These are phyloP conservation scores for Anolis sagrei DNA, from an alignment of 2,113 vertebrate species.

Conservation along the genomic window DNA sequence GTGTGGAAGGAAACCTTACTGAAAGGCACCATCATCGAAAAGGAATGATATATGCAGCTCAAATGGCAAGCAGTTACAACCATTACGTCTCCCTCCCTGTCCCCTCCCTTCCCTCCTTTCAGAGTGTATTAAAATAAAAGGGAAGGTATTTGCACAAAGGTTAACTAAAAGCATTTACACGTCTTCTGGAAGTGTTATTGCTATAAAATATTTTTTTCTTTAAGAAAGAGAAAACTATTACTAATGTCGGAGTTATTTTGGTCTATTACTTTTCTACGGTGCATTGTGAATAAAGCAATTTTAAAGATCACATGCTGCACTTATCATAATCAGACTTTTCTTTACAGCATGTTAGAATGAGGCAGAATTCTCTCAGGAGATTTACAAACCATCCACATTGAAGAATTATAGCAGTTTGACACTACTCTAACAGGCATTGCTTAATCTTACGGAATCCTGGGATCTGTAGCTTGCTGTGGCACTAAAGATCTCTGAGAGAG, in stretches of 20 bases:
- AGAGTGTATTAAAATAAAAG: slow-evolving; percentile 34
- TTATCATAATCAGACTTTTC: slow-evolving; percentile 9
- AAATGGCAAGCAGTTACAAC: neutral
- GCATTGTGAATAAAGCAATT: neutral
- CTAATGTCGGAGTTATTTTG: slow-evolving; percentile 15
- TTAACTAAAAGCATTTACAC: slow-evolving; percentile 26
- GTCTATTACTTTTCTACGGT: neutral
- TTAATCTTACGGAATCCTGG: too few relatives aligned
- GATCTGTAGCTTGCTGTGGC: too few relatives aligned
- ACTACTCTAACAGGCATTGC: too few relatives aligned
- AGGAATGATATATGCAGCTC: neutral
- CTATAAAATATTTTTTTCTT: neutral
- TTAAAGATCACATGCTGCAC: slow-evolving; percentile 1
- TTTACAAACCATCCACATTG: too few relatives aligned
- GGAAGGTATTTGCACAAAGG: slow-evolving; percentile 20
- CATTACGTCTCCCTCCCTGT: neutral
- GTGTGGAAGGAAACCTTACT: neutral
- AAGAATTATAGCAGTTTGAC: too few relatives aligned
- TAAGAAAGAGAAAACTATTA: slow-evolving; percentile 11
- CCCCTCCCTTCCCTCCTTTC: neutral
- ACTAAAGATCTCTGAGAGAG: too few relatives aligned
- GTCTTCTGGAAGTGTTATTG: slow-evolving; percentile 8
- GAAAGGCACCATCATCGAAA: slow-evolving; percentile 16
- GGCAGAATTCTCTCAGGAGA: neutral
- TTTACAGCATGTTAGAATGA: slow-evolving; percentile 16